Conservation (phyloP, 2,888 invertebrate species). For the Abrostola triplasia region DNA sequence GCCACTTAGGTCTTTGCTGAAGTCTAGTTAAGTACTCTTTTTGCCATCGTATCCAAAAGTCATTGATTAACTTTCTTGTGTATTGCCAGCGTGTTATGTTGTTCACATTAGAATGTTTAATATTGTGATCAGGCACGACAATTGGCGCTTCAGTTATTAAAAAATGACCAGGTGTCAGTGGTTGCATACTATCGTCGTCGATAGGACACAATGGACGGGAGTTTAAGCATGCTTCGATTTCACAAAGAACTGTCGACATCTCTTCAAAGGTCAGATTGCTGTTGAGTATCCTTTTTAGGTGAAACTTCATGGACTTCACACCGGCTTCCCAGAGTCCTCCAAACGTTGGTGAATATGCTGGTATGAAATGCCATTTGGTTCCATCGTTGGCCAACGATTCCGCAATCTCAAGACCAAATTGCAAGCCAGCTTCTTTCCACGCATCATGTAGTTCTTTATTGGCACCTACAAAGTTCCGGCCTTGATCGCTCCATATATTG, state of each 20-base stretch:
- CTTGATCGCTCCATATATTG: slow-evolving; percentile 14
- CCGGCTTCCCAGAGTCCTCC: slow-evolving; percentile 2
- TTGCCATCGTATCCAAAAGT: slow-evolving; percentile 1
- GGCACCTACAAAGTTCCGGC: slow-evolving; percentile 7
- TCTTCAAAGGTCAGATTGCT: slow-evolving; percentile 18
- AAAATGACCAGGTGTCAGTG: slow-evolving; percentile 6
- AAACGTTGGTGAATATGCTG: slow-evolving; percentile 11
- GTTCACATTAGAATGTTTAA: neutral
- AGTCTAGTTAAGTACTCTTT: slow-evolving; percentile 3
- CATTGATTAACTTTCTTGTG: neutral
- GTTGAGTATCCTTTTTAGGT: neutral
- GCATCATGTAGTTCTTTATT: neutral
- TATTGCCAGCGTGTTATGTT: slow-evolving; percentile 5
- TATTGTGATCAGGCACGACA: neutral
- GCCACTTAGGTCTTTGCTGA: slow-evolving; percentile 5
- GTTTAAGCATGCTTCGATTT: slow-evolving; percentile 24
- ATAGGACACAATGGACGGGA: slow-evolving; percentile 11
- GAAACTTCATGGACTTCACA: neutral
- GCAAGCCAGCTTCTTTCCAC: neutral
- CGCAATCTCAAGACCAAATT: neutral
- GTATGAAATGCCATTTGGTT: slow-evolving; percentile 1
- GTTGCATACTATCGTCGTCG: neutral
- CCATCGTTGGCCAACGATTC: neutral
- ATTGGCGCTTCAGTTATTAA: slow-evolving; percentile 4
- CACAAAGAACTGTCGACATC: slow-evolving; percentile 16